Conservation (phyloP, 2,797 vertebrate genomes). For the Echeneis naucrates region DNA sequence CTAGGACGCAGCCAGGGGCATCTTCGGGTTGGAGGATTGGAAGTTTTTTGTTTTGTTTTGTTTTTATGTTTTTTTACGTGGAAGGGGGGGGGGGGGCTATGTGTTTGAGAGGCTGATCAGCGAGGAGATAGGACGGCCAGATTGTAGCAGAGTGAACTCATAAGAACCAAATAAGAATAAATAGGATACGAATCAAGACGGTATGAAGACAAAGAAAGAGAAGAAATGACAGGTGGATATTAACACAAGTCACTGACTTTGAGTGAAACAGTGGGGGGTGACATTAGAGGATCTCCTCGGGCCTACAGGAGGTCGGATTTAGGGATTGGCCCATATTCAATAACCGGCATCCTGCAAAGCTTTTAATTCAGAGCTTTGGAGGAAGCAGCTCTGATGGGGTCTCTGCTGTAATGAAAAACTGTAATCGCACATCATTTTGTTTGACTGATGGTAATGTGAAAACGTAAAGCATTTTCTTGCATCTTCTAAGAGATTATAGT, state of each 20-base stretch:
- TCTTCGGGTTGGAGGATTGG: conserved; percentile 21
- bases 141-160: not conserved
- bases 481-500: no score
- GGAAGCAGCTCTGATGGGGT: not conserved
- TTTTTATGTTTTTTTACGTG: no score
- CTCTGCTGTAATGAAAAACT: not conserved
- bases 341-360: not conserved
- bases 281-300: conserved; percentile 18
- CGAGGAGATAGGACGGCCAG: conserved; percentile 39
- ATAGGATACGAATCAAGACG: not conserved
- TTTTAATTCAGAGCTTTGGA: not conserved
- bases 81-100: conserved; percentile 13
- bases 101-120: conserved; percentile 45
- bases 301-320: no score
- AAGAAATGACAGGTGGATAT: conserved; percentile 1
- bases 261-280: not conserved
- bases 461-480: no score
- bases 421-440: no score
- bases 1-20: conserved; percentile 82
- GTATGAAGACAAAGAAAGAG: not conserved
- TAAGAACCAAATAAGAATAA: no score
- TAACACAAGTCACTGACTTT: not conserved
- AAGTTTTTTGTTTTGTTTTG: no score
- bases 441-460: no score
- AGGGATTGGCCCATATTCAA: no score